A percentile compares a stretch with the other conserved stretches of the same genome.
Evolutionary conservation across 2,888 invertebrate species (phyloP).

Genomic region (Macaria notata): DNA sequence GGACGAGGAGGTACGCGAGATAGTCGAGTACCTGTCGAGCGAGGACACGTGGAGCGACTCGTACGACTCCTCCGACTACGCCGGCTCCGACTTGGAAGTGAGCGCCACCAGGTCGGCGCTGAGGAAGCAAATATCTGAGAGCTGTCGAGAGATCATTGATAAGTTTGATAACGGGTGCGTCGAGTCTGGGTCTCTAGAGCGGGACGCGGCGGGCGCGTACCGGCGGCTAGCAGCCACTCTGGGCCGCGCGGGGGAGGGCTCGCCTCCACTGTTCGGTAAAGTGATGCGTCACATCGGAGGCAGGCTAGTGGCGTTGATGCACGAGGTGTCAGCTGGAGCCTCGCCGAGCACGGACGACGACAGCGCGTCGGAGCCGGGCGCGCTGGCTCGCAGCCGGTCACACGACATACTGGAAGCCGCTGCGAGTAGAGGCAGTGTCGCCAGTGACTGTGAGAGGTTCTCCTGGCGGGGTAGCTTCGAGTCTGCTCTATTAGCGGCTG

Average conservation of each 20-base stretch:
- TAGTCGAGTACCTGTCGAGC: constrained; percentile 95
- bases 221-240: constrained; percentile 92
- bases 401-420: constrained; percentile 89
- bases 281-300: constrained; percentile 96
- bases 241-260: constrained; percentile 87
- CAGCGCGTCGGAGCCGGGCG: constrained; percentile 86
- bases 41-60: constrained; percentile 97
- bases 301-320: constrained; percentile 93
- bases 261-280: constrained; percentile 93
- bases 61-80: constrained; percentile 95
- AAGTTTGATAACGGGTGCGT: constrained; percentile 90
- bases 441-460: constrained; percentile 94
- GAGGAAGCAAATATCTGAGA: constrained; percentile 93
- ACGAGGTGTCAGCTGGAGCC: constrained; percentile 92
- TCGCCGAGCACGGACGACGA: constrained; percentile 89
- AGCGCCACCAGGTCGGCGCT: constrained; percentile 86
- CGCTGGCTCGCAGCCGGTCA: constrained; percentile 90
- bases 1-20: constrained; percentile 94
- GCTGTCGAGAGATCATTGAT: constrained; percentile 93
- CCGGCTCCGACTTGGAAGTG: constrained; percentile 92
- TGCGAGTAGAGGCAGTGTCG: constrained; percentile 84
- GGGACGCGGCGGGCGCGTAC: constrained; percentile 93
- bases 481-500: constrained; percentile 93
- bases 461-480: constrained; percentile 97
- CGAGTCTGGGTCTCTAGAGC: constrained; percentile 81